A percentile compares a stretch with the other conserved stretches of the same genome.
These are phyloP conservation scores for Leptobrachium leishanense DNA, from an alignment of 2,113 vertebrate genomes.

Conservation along the genomic window DNA sequence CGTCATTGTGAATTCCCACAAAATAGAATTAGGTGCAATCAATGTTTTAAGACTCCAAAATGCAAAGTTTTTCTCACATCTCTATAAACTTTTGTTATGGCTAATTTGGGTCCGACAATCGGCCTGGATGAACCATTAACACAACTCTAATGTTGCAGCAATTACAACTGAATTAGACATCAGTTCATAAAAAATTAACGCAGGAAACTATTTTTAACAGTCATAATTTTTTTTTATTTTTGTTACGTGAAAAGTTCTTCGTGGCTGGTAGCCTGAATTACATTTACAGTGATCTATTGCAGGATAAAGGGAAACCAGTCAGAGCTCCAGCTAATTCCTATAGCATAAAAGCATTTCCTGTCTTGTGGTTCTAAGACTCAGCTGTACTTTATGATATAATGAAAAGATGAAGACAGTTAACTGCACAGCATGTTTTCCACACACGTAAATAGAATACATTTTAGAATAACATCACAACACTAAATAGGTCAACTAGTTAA, in stretches of 20 bases:
- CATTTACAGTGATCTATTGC: conserved; percentile 46
- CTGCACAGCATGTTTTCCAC: too few relatives aligned
- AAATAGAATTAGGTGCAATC: conserved; percentile 7
- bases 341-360: neutral
- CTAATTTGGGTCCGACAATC: neutral
- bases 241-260: conserved; percentile 9
- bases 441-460: too few relatives aligned
- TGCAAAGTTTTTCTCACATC: neutral
- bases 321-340: neutral
- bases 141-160: conserved; percentile 41
- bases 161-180: conserved; percentile 31
- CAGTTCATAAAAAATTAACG: conserved; percentile 35
- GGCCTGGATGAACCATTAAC: conserved; percentile 22
- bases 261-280: conserved; percentile 20
- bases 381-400: too few relatives aligned
- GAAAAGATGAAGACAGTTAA: too few relatives aligned
- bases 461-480: too few relatives aligned
- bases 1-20: neutral
- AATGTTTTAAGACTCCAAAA: neutral
- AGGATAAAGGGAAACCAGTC: conserved; percentile 37
- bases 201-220: conserved; percentile 4
- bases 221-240: neutral
- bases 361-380: too few relatives aligned
- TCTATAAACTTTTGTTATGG: conserved; percentile 5
- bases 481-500: too few relatives aligned